phyloP scores from a whole-genome alignment of 2,113 vertebrate species.

The Eolophus roseicapilla region DNA sequence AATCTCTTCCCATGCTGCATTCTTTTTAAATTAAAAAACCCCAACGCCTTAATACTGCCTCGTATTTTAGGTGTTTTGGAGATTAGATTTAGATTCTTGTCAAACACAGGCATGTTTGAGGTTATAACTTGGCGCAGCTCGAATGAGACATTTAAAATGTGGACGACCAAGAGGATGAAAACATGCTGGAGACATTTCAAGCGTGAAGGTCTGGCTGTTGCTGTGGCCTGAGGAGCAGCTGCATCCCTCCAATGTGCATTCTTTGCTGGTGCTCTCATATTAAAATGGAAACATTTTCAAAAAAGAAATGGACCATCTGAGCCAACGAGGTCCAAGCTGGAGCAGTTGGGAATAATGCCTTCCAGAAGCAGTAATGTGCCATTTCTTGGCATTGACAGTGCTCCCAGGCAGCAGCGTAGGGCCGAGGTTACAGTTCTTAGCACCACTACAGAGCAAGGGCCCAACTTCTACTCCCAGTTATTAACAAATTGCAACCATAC shows the following conservation, averaged over 20 bases:
- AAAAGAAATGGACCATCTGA: not conserved
- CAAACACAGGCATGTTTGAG: not conserved
- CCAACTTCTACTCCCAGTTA: not conserved
- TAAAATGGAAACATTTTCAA: not conserved
- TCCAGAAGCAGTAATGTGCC: not conserved
- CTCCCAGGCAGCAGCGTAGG: not conserved
- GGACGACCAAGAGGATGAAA: not conserved
- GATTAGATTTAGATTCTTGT: not conserved
- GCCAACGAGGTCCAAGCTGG: not conserved
- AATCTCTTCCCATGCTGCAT: not conserved
- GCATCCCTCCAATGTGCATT: accelerated
- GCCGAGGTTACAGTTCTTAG: not conserved
- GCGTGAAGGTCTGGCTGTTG: not conserved
- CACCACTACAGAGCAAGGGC: not conserved
- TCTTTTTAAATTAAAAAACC: accelerated
- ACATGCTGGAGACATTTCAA: not conserved
- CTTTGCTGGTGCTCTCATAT: not conserved
- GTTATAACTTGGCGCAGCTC: not conserved
- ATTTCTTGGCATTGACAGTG: not conserved
- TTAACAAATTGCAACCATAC: not conserved
- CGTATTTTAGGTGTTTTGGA: not conserved
- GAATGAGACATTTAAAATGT: not conserved
- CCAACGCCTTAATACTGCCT: not conserved
- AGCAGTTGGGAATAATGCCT: accelerated
- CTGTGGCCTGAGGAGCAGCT: not conserved